These are phyloP conservation scores for Eremophila alpestris DNA, from an alignment of 2,797 vertebrate genomes.

Conservation along the genomic window DNA sequence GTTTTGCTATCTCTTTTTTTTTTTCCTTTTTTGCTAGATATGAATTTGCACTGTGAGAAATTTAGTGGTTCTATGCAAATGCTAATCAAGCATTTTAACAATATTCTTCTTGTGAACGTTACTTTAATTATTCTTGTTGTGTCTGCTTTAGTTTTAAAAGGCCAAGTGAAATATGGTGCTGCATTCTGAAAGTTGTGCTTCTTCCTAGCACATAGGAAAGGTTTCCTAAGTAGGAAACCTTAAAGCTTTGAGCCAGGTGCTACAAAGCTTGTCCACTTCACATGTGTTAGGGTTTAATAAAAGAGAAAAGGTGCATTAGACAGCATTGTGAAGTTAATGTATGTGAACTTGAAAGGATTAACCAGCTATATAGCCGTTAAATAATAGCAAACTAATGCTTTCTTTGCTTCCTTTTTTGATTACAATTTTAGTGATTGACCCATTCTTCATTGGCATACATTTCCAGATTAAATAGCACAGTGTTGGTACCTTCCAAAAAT, in stretches of 20 bases:
- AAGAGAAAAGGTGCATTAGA: not conserved
- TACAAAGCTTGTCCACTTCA: not conserved
- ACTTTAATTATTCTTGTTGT: not conserved
- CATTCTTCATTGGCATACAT: not conserved
- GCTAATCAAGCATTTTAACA: not conserved
- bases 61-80: not conserved
- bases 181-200: not conserved
- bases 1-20: not conserved
- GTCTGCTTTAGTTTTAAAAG: not conserved
- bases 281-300: not conserved
- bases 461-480: not conserved
- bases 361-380: not conserved
- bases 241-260: not conserved
- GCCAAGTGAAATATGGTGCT: not conserved
- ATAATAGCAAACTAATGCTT: not conserved
- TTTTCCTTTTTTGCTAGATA: not conserved
- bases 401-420: not conserved
- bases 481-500: not conserved
- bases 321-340: not conserved
- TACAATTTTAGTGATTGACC: not conserved
- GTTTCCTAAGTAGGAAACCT: not conserved
- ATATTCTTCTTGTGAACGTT: not conserved
- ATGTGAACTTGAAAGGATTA: not conserved
- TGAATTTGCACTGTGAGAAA: not conserved
- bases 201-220: not conserved